Conservation (phyloP, 2,113 vertebrate species). For the Cynopterus brachyotis region DNA sequence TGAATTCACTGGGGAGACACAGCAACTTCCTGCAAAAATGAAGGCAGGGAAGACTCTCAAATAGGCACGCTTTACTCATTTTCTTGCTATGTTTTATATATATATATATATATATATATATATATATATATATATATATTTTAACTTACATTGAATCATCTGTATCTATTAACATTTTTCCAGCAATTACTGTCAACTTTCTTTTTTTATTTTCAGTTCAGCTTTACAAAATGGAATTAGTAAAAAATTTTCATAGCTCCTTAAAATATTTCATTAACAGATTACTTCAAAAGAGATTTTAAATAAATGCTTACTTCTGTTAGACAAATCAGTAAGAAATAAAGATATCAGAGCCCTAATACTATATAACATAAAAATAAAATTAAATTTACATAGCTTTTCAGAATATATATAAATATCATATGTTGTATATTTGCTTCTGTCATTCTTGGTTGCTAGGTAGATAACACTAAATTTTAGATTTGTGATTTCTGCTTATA, state of each 20-base stretch:
- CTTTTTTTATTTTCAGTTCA: neutral
- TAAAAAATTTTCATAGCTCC: neutral
- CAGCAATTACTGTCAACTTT: neutral
- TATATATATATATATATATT: too few relatives aligned
- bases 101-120: too few relatives aligned
- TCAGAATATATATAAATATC: neutral
- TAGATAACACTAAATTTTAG: neutral
- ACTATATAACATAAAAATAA: neutral
- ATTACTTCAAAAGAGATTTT: neutral
- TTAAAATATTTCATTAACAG: slow-evolving; percentile 22
- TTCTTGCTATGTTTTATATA: neutral
- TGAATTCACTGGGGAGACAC: neutral
- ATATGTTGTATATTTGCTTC: neutral
- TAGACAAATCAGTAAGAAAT: neutral
- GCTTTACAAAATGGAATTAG: neutral
- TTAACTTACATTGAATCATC: neutral
- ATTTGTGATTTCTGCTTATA: neutral
- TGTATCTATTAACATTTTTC: neutral
- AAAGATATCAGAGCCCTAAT: neutral
- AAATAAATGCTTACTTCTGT: neutral
- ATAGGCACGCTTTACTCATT: neutral
- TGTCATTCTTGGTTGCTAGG: neutral
- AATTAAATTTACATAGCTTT: neutral
- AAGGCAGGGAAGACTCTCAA: neutral
- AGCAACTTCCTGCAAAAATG: neutral